Base-by-base conservation (phyloP, 2,113 vertebrate genomes). In the Onychostoma macrolepis region DNA sequence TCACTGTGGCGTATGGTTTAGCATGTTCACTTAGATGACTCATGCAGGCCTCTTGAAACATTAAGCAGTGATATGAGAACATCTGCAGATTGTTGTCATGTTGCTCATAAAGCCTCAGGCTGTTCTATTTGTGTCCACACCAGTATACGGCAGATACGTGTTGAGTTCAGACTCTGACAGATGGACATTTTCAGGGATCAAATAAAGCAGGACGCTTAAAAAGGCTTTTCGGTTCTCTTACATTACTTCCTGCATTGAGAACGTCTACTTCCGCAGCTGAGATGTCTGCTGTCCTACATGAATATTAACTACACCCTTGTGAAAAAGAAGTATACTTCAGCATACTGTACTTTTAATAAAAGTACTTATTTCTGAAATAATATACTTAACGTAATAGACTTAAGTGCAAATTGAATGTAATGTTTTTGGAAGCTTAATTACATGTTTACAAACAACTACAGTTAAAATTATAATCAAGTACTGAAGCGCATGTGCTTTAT, bases 51-150 rank as follows among this genome's bases (percentile, higher is more conserved):
- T 74, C 19, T 41, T 74, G 9, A 74, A 41, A 41, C 36, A 12
- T 43, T 43, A 74, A 43, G 71, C 24, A 43, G 38, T 41, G 10
- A 43, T 1, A 43, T 3, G 38, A 41, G 36, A 43, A 74, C 38
- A 74, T 74, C 71, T 74, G 71, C 21, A 74, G 67, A 71, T 21
- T 43, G 36, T 24, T 74, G 71, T n/a, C 12, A n/a, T 43, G 21
- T n/a, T 43, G 36, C 36, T 74, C 38, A 12, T n/a, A 43, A 41
- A 6, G 8, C 71, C 71, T 11, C 36, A 12, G 71, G 71, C 71
- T 43, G 71, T 74, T 43, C 36, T 74, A 43, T 43, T 74, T 74
- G 71, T 74, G 71, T 74, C 71, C 71, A 74, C 69, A 24, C 2
- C 8, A 67, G 26, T 28, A 1, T 30, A 30, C 30, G 12, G 13